Percentiles rank a stretch among this genome's conserved stretches.
These are phyloP conservation scores for Grallaria varia DNA, from an alignment of 2,113 vertebrate species.

Conservation along the genomic window DNA sequence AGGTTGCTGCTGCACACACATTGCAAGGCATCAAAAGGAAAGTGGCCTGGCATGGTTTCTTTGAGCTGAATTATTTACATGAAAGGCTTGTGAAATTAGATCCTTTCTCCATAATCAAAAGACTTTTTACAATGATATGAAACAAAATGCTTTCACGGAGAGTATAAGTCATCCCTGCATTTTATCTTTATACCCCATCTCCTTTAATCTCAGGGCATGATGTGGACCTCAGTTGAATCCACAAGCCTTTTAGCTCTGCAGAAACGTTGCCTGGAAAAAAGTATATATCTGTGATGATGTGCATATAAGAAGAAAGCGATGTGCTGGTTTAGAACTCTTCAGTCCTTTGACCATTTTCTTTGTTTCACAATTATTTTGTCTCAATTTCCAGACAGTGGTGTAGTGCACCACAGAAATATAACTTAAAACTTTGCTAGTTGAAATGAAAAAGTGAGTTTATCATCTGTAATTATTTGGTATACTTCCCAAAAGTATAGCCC, in stretches of 20 bases:
- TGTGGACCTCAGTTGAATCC: neutral
- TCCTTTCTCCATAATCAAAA: slow-evolving; percentile 46
- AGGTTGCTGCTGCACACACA: neutral
- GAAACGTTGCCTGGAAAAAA: neutral
- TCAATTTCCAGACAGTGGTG: neutral
- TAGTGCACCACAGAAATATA: neutral
- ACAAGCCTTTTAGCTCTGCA: slow-evolving; percentile 28
- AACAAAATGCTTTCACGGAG: slow-evolving; percentile 19
- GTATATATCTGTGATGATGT: neutral
- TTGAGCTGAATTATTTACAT: slow-evolving; percentile 47
- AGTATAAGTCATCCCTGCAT: neutral
- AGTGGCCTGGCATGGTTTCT: slow-evolving; percentile 3
- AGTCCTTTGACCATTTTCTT: neutral
- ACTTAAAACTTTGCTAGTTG: neutral
- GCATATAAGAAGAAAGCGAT: neutral
- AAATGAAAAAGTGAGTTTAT: neutral
- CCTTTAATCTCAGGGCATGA: slow-evolving; percentile 39
- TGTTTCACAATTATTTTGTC: neutral
- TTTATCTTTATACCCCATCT: slow-evolving; percentile 9
- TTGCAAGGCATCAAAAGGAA: slow-evolving; percentile 36
- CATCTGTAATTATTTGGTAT: neutral
- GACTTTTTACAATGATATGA: slow-evolving; percentile 17
- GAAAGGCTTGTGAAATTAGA: slow-evolving; percentile 57
- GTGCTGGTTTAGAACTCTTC: neutral
- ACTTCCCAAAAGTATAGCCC: neutral